Conservation (phyloP, 2,888 invertebrate genomes). For the Chorisops tibialis region DNA sequence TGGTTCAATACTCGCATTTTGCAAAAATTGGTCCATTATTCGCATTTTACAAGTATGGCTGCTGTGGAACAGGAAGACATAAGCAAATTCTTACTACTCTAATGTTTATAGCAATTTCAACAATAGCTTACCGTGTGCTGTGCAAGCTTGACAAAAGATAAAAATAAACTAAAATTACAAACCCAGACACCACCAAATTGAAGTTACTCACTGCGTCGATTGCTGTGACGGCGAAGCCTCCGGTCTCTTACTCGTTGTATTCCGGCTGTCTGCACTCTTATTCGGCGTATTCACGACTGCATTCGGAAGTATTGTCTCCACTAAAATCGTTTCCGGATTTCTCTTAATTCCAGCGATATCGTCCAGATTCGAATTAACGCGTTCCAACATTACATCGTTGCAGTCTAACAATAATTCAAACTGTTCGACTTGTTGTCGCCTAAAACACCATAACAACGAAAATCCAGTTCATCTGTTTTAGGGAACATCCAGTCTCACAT, state of each 20-base stretch:
- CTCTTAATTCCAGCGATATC: constrained; percentile 61
- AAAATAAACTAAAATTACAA: no score
- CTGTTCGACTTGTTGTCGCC: constrained; percentile 61
- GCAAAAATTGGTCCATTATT: no score
- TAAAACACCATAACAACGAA: no score
- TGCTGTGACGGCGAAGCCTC: constrained; percentile 24
- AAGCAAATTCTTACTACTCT: no score
- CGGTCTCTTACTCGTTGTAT: constrained; percentile 46
- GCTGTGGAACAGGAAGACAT: no score
- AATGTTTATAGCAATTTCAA: no score
- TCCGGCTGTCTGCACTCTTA: constrained; percentile 59
- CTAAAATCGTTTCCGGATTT: constrained; percentile 54
- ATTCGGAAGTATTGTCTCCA: constrained; percentile 46
- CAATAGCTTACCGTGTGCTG: no score
- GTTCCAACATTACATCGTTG: constrained; percentile 80
- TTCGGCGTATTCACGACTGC: not conserved
- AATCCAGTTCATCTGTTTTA: no score
- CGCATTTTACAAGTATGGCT: no score
- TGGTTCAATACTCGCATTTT: no score
- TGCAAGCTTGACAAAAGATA: no score
- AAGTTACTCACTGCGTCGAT: not conserved
- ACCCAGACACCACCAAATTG: not conserved
- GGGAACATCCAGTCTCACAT: not conserved
- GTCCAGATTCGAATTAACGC: constrained; percentile 72
- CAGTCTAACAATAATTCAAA: constrained; percentile 76